Evolutionary conservation across 64 coral and sea anemone genomes (phyloP).

Genomic region (Cladopsammia gracilis): DNA sequence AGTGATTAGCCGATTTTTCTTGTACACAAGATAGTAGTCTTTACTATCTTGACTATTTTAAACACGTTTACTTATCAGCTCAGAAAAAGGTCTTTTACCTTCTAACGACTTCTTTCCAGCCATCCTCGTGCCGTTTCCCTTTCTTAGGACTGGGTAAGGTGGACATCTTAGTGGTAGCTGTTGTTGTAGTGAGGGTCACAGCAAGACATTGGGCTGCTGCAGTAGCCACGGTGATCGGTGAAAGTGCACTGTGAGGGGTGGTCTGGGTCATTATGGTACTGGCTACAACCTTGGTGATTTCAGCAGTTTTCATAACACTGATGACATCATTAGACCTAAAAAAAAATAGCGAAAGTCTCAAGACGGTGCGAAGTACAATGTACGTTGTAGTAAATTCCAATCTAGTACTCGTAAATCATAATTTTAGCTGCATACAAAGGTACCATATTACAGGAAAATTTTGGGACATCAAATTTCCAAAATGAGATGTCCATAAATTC

Average conservation of each 20-base stretch:
- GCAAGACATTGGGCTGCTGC: conserved; percentile 95
- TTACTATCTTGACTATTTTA: too few relatives aligned
- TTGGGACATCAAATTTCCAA: too few relatives aligned
- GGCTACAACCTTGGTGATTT: conserved; percentile 92
- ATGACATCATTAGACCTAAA: conserved; percentile 76
- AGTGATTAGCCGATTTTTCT: too few relatives aligned
- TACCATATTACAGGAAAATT: too few relatives aligned
- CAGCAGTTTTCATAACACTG: conserved; percentile 85
- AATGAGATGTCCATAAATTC: too few relatives aligned
- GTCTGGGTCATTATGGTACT: conserved; percentile 89
- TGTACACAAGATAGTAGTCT: too few relatives aligned
- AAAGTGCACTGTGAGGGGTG: conserved; percentile 90
- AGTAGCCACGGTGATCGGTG: conserved; percentile 98
- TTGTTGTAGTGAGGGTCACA: conserved; percentile 92
- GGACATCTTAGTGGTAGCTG: conserved; percentile 79
- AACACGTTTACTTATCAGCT: neutral
- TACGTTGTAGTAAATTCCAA: too few relatives aligned
- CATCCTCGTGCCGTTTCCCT: conserved; percentile 93
- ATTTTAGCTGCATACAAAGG: too few relatives aligned
- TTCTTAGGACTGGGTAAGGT: conserved; percentile 90
- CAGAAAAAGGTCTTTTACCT: conserved; percentile 38
- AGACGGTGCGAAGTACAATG: neutral
- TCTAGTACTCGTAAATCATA: too few relatives aligned
- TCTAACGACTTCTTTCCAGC: conserved; percentile 97
- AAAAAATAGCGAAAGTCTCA: neutral